Evolutionary conservation across 2,113 vertebrate genomes (phyloP), one percentile per base, ranked within the genome.

Genomic region (Coturnix japonica): DNA sequence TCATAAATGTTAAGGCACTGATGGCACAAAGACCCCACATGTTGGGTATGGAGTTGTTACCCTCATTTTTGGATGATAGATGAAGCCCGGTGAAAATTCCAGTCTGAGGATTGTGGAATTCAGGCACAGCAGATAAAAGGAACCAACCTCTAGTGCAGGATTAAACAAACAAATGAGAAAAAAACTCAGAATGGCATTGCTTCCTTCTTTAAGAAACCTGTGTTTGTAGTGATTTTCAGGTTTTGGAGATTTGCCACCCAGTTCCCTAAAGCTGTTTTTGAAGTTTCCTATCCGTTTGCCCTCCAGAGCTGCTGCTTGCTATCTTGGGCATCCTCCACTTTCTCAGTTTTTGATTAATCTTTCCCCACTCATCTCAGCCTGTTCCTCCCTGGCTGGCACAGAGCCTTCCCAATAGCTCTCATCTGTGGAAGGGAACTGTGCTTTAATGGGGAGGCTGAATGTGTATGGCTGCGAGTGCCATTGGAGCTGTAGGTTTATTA

Each of bases 311-410:
- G 87, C 37, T 80, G 67, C 75, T 80, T 79, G 51, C 85, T 94
- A 77, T 85, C 81, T 77, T 63, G 54, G 72, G 64, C 67, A 59
- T 91, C 90, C 46, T 96, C 57, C 76, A 91, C 75, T 56, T 80
- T 80, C 72, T 91, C 90, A 92, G 85, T 87, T 95, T 95, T 80
- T 79, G 46, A 2, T 92, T 87, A 74, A 92, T 92, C 91, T 92
- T 56, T 89, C 87, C 82, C 87, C 56, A 87, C 95, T 96, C 93
- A 67, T 83, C 90, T 89, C 72, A 9, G 87, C 37, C 51, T 94
- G 64, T 70, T 95, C 63, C 67, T 70, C 60, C n/a, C 49, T 63
- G 85, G 67, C 85, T 92, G 87, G 81, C 37, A 0, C 67, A 57
- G 81, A 94, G 65, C 69, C 85, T 73, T 92, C 79, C 67, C 1